Conservation (phyloP, 2,113 vertebrate genomes). For the Callopanchax toddi region DNA sequence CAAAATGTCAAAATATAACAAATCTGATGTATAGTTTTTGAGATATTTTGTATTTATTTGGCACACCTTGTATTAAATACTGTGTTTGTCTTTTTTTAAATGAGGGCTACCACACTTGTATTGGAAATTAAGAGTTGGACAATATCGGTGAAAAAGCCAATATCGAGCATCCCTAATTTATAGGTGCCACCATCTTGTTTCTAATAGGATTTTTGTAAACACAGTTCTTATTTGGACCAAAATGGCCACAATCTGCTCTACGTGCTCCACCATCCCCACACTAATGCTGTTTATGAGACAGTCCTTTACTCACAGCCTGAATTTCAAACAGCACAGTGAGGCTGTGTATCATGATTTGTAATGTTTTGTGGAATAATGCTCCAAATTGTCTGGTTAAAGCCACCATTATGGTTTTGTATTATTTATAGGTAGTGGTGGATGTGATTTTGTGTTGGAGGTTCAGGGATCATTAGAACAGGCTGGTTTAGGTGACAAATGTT, state of each 20-base stretch:
- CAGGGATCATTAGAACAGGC: too few relatives aligned
- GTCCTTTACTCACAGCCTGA: neutral
- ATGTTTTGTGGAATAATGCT: neutral
- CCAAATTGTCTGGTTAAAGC: neutral
- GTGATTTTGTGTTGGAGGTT: neutral
- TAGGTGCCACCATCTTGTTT: constrained; percentile 8
- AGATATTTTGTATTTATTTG: too few relatives aligned
- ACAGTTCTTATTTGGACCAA: neutral
- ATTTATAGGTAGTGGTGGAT: neutral
- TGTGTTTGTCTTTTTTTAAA: too few relatives aligned
- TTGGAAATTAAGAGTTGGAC: too few relatives aligned
- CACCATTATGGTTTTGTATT: neutral
- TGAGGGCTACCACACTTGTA: too few relatives aligned
- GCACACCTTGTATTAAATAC: too few relatives aligned
- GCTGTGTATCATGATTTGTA: neutral
- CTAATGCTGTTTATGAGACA: neutral
- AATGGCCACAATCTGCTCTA: constrained; percentile 2
- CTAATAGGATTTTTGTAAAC: constrained; percentile 16
- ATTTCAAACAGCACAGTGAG: neutral
- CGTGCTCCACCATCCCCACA: constrained; percentile 30
- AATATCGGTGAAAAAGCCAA: too few relatives aligned
- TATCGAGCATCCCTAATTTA: too few relatives aligned
- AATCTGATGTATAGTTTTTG: too few relatives aligned
- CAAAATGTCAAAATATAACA: too few relatives aligned
- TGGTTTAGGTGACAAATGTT: neutral